phyloP scores from a whole-genome alignment of 2,113 vertebrate species.

The Macquaria ambigua region DNA sequence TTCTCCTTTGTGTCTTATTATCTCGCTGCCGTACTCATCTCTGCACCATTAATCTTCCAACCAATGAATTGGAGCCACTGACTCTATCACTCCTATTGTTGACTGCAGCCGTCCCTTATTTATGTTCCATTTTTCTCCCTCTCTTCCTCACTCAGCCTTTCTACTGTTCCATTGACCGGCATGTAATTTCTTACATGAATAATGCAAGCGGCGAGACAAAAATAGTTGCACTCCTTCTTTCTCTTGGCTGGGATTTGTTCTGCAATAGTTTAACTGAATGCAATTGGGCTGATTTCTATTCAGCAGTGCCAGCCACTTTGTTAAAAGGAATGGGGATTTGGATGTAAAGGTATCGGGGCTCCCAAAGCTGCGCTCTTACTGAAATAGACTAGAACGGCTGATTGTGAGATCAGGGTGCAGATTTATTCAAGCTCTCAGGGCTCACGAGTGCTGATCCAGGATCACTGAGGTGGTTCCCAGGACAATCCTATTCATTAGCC shows the following conservation, averaged over 20 bases:
- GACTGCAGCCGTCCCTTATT: conserved; percentile 76
- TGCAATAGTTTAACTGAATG: conserved; percentile 64
- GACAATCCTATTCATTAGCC: conserved; percentile 57
- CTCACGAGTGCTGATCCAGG: conserved; percentile 41
- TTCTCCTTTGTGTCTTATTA: conserved; percentile 59
- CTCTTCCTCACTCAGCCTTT: conserved; percentile 59
- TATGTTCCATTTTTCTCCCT: conserved; percentile 73
- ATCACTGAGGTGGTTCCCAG: conserved; percentile 56
- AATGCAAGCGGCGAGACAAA: conserved; percentile 75
- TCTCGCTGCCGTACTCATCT: conserved; percentile 63
- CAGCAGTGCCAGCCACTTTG: conserved; percentile 61
- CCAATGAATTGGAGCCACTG: conserved; percentile 77
- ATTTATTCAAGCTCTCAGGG: conserved; percentile 58
- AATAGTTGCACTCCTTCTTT: conserved; percentile 71
- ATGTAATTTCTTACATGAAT: conserved; percentile 78
- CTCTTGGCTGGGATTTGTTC: conserved; percentile 66
- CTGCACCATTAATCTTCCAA: conserved; percentile 78
- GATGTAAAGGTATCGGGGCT: conserved; percentile 48
- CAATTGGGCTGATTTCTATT: conserved; percentile 54
- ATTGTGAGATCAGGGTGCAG: conserved; percentile 63
- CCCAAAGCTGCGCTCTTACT: conserved; percentile 54
- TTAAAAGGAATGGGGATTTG: conserved; percentile 54
- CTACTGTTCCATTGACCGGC: conserved; percentile 72
- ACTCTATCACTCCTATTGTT: conserved; percentile 79
- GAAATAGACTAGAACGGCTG: conserved; percentile 47